Evolutionary conservation across 35 echinoderm and acorn worm genomes (phyloP).

Genomic region (Patiria miniata): DNA sequence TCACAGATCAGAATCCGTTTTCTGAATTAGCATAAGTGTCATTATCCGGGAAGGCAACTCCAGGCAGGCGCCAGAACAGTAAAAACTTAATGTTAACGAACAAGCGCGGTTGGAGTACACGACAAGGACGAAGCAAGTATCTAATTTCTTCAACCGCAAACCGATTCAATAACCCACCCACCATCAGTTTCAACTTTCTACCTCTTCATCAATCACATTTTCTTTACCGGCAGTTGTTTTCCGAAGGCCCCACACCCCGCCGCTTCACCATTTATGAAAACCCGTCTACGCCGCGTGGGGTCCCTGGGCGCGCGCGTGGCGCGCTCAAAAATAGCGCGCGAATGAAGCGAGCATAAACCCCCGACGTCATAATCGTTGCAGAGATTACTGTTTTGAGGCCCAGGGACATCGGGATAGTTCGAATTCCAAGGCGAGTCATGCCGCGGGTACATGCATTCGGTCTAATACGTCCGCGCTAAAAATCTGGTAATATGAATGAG

Average conservation of each 20-base stretch:
- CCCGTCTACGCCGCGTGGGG: not conserved
- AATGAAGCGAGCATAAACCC: not conserved
- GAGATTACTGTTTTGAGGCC: not conserved
- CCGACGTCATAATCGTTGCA: not conserved
- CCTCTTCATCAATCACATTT: not conserved
- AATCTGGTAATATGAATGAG: not conserved
- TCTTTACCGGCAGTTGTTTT: not conserved
- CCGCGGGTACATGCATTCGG: not conserved
- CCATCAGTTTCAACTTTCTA: not conserved
- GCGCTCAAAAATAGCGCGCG: slow-evolving; percentile 12
- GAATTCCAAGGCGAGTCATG: not conserved
- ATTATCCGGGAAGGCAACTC: too few species aligned
- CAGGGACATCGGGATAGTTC: not conserved
- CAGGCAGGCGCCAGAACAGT: too few species aligned
- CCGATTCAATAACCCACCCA: not conserved
- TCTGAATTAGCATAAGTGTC: too few species aligned
- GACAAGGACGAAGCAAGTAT: too few species aligned
- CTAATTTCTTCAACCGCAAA: too few species aligned
- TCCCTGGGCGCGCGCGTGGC: not conserved
- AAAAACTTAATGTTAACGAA: too few species aligned
- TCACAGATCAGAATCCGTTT: too few species aligned
- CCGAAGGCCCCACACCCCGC: not conserved
- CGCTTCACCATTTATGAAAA: not conserved
- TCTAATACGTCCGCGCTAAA: too few species aligned
- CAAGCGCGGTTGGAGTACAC: too few species aligned